A percentile compares a stretch with the other conserved stretches of the same genome.
Conservation (phyloP, 2,113 vertebrate genomes). For the Dipodomys spectabilis region DNA sequence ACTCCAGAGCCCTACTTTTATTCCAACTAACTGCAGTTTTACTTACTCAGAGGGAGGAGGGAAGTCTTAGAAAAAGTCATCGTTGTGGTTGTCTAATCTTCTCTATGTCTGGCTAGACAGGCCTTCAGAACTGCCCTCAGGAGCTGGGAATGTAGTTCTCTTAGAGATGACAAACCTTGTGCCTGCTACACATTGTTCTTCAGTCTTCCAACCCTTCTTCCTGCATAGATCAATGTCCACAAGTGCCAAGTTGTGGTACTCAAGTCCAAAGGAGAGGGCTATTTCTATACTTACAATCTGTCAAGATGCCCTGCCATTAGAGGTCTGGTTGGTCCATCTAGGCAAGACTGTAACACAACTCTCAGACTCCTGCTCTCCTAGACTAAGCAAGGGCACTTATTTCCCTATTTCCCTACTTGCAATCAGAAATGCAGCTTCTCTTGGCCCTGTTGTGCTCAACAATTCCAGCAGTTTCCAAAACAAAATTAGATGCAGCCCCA, state of each 20-base stretch:
- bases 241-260: not conserved
- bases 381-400: not conserved
- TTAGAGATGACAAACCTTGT: not conserved
- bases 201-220: conserved; percentile 12
- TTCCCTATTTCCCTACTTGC: not conserved
- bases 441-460: not conserved
- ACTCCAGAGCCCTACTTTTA: not conserved
- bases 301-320: not conserved
- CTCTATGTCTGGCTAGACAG: not conserved
- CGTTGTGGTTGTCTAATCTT: not conserved
- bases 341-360: not conserved
- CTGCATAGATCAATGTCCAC: not conserved
- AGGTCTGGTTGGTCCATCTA: not conserved
- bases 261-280: not conserved
- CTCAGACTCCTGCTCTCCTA: not conserved
- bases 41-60: not conserved
- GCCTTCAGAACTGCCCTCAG: not conserved
- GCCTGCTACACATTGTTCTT: not conserved
- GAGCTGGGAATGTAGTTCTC: not conserved
- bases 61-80: not conserved
- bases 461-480: conserved; percentile 72
- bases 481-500: conserved; percentile 56
- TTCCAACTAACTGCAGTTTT: not conserved
- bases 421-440: not conserved
- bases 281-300: not conserved